Evolutionary conservation across 1,140 invertebrate species (phyloP), one percentile per base, ranked within the genome.

Genomic region (Tetraneura akinire): DNA sequence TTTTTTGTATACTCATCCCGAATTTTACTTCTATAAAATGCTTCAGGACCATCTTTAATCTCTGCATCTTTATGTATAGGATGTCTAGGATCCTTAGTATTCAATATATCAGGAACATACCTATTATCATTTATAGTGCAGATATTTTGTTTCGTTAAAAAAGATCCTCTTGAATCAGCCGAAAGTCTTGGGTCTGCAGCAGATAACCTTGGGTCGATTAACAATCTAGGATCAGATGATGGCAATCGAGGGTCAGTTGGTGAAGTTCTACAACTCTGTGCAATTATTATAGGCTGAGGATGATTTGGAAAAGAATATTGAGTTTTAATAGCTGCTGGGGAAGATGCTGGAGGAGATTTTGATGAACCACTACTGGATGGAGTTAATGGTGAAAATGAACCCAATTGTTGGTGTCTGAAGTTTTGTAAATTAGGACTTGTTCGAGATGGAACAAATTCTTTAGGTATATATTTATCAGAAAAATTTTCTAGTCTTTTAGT

Each of bases 401-500:
- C 83, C 13, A 83, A 70, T 71, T 83, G 81, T 47, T 81, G 80
- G 32, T 83, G 60, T 37, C 83, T 51, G 16, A 80, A 57, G 53
- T 81, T 73, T 23, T 80, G 76, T n/a, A 83, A 80, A 37, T 80
- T 83, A n/a, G 83, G 80, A 14, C 74, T 78, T 29, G 74, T 78
- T 60, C 83, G 81, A 11, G 82, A 81, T 11, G 85, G 83, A 42
- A 84, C 74, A 80, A 90, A 90, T 80, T 90, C 90, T 80, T 88
- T 89, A 42, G 92, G 92, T 85, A 94, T 93, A 84, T 95, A 94
- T 86, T 95, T 94, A 83, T 96, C 91, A 83, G 91, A 90, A 82
- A 94, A 91, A 83, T 96, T 95, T 86, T 98, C 96, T 23, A 98
- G 87, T 13, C 97, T 88, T 85, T 97, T 96, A 16, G 92, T 92